phyloP scores from a whole-genome alignment of 2,797 vertebrate genomes.

The Cirrhinus mrigala region DNA sequence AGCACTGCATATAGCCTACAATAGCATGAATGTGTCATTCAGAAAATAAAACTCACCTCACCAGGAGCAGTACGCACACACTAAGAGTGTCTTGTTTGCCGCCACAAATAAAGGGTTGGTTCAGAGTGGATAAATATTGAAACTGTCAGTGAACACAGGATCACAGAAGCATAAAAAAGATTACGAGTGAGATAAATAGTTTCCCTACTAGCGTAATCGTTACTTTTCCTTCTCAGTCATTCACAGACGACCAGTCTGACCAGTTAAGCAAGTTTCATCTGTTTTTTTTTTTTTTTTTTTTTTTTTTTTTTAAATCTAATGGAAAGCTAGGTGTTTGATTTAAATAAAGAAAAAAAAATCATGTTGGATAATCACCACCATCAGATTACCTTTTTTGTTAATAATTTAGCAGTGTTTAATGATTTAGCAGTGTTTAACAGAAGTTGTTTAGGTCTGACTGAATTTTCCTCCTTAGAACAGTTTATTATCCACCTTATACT shows the following conservation, averaged over 20 bases:
- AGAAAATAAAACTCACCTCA: slow-evolving; percentile 7
- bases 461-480: not conserved
- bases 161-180: not conserved
- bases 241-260: slow-evolving; percentile 11
- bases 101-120: no score
- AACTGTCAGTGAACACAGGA: no score
- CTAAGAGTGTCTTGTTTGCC: no score
- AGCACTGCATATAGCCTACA: not conserved
- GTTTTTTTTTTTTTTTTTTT: not conserved
- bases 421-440: not conserved
- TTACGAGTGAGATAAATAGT: no score
- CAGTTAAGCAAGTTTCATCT: not conserved
- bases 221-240: not conserved
- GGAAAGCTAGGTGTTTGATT: no score
- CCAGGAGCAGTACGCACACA: not conserved
- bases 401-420: not conserved
- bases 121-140: no score
- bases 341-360: not conserved
- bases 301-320: no score
- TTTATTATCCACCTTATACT: not conserved
- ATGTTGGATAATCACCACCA: no score
- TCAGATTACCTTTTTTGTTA: not conserved
- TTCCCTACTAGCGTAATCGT: not conserved
- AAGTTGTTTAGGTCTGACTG: not conserved
- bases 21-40: not conserved